phyloP scores from a whole-genome alignment of 2,888 invertebrate species.

The Yponomeuta sedellus region DNA sequence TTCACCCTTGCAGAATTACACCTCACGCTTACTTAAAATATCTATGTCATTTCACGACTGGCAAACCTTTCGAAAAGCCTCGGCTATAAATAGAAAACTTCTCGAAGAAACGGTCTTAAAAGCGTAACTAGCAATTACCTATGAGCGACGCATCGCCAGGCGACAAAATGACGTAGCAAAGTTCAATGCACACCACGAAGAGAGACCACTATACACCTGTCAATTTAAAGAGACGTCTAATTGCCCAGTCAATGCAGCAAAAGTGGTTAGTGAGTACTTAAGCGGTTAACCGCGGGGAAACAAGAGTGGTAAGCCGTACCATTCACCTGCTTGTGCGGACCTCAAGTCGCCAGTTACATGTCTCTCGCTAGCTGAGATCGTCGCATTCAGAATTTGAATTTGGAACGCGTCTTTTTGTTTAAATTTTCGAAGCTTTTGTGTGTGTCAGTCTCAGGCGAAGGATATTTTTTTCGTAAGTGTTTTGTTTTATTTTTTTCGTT shows the following conservation, averaged over 20 bases:
- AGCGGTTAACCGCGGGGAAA: neutral
- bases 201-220: constrained; percentile 35
- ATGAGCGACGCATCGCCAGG: constrained; percentile 8
- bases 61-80: neutral
- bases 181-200: constrained; percentile 63
- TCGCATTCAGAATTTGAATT: neutral
- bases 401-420: neutral
- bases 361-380: neutral
- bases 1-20: no score
- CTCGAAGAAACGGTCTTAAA: neutral
- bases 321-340: constrained; percentile 1
- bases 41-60: no score
- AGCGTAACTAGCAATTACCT: neutral
- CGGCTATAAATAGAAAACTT: neutral
- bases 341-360: neutral
- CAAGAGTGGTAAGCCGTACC: neutral
- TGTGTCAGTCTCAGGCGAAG: neutral
- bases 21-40: no score
- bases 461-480: neutral
- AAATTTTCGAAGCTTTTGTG: neutral
- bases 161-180: constrained; percentile 51
- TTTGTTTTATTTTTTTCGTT: neutral
- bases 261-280: neutral
- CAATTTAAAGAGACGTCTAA: constrained; percentile 42
- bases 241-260: constrained; percentile 19